Conservation (phyloP, 2,113 vertebrate species). For the Eublepharis macularius region DNA sequence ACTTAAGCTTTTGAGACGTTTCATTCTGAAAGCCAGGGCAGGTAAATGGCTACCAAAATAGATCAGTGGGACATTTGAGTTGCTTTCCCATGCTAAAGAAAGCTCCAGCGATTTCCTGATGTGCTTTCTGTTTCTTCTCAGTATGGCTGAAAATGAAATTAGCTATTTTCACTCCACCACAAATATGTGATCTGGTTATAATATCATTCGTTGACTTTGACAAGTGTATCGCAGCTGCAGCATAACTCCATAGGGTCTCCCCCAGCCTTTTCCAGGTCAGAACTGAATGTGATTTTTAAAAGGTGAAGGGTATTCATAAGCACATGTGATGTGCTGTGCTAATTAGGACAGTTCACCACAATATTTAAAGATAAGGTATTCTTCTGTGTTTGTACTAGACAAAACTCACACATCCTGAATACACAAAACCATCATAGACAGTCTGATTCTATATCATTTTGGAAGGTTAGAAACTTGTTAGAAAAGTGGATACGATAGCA, state of each 20-base stretch:
- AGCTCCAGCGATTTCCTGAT: slow-evolving; percentile 48
- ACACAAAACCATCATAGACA: neutral
- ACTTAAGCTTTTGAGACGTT: neutral
- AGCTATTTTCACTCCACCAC: slow-evolving; percentile 19
- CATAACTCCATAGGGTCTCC: slow-evolving; percentile 33
- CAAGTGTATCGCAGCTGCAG: slow-evolving; percentile 38
- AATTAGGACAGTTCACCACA: neutral
- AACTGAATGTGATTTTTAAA: slow-evolving; percentile 18
- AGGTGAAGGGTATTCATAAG: slow-evolving; percentile 38
- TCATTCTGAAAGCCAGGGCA: slow-evolving; percentile 1
- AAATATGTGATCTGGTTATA: slow-evolving; percentile 51
- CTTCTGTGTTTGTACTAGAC: neutral
- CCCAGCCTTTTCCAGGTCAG: slow-evolving; percentile 55
- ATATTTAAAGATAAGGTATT: neutral
- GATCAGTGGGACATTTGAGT: neutral
- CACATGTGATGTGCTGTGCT: slow-evolving; percentile 42
- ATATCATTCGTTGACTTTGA: slow-evolving; percentile 31
- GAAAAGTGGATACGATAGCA: too few species aligned
- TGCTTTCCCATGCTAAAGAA: slow-evolving; percentile 56
- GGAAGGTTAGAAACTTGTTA: too few species aligned
- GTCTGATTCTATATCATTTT: neutral
- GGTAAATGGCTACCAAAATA: slow-evolving; percentile 36
- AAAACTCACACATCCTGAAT: neutral
- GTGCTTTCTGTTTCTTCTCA: slow-evolving; percentile 49
- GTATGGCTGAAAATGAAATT: slow-evolving; percentile 25